Base-by-base conservation (phyloP, 2,888 invertebrate species). In the Gastracanthus pulcherrimus region DNA sequence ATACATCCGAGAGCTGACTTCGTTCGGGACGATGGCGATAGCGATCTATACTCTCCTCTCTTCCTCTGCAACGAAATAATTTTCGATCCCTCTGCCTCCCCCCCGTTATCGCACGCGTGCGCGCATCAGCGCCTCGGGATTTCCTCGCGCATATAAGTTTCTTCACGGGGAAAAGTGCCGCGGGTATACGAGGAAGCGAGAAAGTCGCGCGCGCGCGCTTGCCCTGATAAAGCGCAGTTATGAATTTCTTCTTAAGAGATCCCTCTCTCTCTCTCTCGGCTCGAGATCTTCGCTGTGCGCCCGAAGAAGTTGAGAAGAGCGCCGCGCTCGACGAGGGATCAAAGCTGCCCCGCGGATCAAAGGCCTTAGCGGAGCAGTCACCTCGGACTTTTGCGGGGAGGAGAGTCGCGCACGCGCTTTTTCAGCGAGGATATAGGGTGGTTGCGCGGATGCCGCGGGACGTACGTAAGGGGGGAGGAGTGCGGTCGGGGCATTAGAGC, bases 241-340 rank as follows among this genome's bases (percentile, higher is more conserved):
- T 90, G 90, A 91, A 90, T 90, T 91, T 89, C 89, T 87, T 86
- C 86, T 85, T 6, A 85, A 76, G 87, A 87, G 89, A 88, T 87
- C 87, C 89, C 85, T n/a, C n/a, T n/a, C n/a, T n/a, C n/a, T n/a
- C n/a, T n/a, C n/a, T n/a, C n/a, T n/a, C n/a, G n/a, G n/a, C n/a
- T n/a, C n/a, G n/a, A n/a, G n/a, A n/a, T n/a, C n/a, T n/a, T n/a
- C n/a, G n/a, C 87, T 87, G 88, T 84, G 83, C 83, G 85, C 78
- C 36, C 19, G 62, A 62, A 34, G 82, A 85, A 86, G 86, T 86
- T 85, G 86, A 87, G 83, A 88, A 88, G 88, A 87, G n/a, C n/a
- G n/a, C n/a, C n/a, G 86, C 87, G 87, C 87, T 87, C 86, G 86
- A 84, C 51, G 67, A 75, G 83, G 87, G 88, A 88, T 87, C 88